Percentiles rank a stretch among this genome's conserved stretches.
These are phyloP conservation scores for Axea sp. DNA, from an alignment of 2,888 invertebrate species.

Conservation along the genomic window DNA sequence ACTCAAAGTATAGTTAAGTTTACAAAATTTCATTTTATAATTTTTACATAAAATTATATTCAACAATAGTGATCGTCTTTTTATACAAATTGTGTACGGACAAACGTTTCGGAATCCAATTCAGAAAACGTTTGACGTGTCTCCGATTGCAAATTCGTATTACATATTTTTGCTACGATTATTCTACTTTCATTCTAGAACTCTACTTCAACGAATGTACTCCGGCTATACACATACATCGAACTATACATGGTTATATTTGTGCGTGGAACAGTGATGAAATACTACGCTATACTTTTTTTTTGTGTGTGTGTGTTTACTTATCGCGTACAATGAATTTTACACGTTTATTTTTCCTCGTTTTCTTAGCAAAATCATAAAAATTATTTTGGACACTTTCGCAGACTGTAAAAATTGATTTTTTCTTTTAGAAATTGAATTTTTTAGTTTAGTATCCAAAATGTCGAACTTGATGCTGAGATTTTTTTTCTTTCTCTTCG, in stretches of 20 bases:
- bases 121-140: slow-evolving; percentile 45
- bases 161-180: slow-evolving; percentile 40
- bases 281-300: slow-evolving; percentile 56
- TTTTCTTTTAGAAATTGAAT: slow-evolving; percentile 30
- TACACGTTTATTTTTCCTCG: slow-evolving; percentile 8
- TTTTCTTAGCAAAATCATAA: slow-evolving; percentile 42
- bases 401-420: slow-evolving; percentile 44
- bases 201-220: slow-evolving; percentile 60
- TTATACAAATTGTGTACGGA: slow-evolving; percentile 39
- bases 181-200: slow-evolving; percentile 52
- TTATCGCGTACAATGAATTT: slow-evolving; percentile 23
- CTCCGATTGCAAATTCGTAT: slow-evolving; percentile 58
- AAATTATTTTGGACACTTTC: slow-evolving; percentile 32
- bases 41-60: slow-evolving; percentile 35
- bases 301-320: slow-evolving; percentile 18
- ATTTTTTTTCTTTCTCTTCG: no score
- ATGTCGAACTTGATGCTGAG: slow-evolving; percentile 36
- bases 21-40: slow-evolving; percentile 23
- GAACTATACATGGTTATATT: slow-evolving; percentile 64
- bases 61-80: slow-evolving; percentile 12
- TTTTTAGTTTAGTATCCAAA: slow-evolving; percentile 26
- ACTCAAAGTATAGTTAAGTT: slow-evolving; percentile 38
- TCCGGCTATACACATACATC: slow-evolving; percentile 68
- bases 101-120: slow-evolving; percentile 30
- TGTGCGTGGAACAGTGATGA: slow-evolving; percentile 63